A percentile compares a stretch with the other conserved stretches of the same genome.
These are phyloP conservation scores for Trichoplusia ni DNA, from an alignment of 1,140 invertebrate species.

Conservation along the genomic window DNA sequence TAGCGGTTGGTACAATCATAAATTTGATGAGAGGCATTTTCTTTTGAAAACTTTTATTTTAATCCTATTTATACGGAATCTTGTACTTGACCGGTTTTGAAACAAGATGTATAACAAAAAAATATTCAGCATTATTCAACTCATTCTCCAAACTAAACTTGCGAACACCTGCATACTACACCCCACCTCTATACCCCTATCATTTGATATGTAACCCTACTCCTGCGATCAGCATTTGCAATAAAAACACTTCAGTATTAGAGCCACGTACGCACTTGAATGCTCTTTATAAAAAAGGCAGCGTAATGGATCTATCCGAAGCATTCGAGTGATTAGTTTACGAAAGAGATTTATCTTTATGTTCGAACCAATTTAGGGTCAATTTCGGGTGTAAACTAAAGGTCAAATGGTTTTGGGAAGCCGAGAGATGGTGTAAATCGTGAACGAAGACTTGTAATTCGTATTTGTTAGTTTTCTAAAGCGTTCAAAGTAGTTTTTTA, in stretches of 20 bases:
- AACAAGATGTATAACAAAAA: no score
- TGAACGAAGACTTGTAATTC: no score
- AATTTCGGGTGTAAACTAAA: neutral
- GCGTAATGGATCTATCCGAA: neutral
- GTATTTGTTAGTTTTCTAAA: no score
- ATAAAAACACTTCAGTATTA: neutral
- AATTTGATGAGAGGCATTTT: no score
- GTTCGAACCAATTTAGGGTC: constrained; percentile 1
- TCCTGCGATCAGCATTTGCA: neutral
- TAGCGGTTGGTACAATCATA: no score
- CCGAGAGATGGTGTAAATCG: no score
- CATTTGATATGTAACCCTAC: constrained; percentile 19
- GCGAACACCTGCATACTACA: neutral
- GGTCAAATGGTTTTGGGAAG: neutral
- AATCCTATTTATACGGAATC: no score
- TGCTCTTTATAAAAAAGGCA: constrained; percentile 20
- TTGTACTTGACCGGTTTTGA: no score
- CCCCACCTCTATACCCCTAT: no score
- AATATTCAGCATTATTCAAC: no score
- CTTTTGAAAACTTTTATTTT: no score
- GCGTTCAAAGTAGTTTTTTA: no score
- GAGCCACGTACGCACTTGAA: constrained; percentile 4
- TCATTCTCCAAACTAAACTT: neutral
- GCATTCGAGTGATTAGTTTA: neutral
- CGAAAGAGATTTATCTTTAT: neutral